phyloP scores from a whole-genome alignment of 2,113 vertebrate genomes.

The Ovis aries region DNA sequence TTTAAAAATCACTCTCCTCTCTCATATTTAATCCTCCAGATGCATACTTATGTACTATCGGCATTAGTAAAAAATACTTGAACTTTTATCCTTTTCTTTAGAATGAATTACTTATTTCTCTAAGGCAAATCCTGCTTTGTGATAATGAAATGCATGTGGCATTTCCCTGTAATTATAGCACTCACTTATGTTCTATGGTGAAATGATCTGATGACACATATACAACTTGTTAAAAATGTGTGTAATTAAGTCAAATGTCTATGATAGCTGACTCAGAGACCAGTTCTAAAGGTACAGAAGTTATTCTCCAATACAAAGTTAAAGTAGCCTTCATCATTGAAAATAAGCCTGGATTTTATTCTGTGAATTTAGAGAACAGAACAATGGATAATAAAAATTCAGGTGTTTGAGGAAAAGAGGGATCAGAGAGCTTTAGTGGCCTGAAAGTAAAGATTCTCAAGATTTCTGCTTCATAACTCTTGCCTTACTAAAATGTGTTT shows the following conservation, averaged over 20 bases:
- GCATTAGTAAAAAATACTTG: background rate
- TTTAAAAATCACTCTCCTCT: background rate
- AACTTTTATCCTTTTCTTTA: background rate
- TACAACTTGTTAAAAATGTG: background rate
- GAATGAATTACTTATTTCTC: constrained; percentile 4
- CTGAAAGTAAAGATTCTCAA: constrained; percentile 15
- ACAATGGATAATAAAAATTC: background rate
- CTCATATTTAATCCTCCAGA: background rate
- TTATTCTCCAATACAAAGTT: constrained; percentile 11
- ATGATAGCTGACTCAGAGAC: background rate
- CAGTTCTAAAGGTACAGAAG: background rate
- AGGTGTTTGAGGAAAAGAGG: background rate
- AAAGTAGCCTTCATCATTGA: background rate
- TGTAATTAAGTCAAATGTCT: background rate
- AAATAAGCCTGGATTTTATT: background rate
- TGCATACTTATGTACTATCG: background rate
- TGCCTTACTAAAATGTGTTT: background rate
- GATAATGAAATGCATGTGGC: constrained; percentile 29
- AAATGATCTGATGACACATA: constrained; percentile 17
- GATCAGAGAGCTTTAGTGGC: background rate
- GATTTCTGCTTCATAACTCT: background rate
- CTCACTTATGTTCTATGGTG: background rate
- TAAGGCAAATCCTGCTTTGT: background rate
- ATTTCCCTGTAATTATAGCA: background rate
- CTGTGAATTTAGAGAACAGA: background rate